These are phyloP conservation scores for Heliconius ethilla DNA, from an alignment of 2,888 invertebrate genomes.

Conservation along the genomic window DNA sequence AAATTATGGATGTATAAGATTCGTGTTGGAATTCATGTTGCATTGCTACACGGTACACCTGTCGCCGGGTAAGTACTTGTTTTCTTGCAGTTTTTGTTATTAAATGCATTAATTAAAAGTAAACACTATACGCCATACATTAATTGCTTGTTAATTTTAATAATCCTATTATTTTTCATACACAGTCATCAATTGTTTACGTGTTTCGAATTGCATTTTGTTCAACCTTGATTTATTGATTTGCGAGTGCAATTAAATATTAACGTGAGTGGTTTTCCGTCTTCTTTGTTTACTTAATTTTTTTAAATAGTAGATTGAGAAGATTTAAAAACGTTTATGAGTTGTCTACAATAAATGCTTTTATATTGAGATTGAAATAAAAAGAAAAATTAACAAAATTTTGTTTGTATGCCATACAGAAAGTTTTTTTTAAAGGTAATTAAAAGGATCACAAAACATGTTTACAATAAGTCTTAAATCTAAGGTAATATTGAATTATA, in stretches of 20 bases:
- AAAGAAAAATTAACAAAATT: not conserved
- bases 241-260: slow-evolving; percentile 46
- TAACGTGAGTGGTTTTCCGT: slow-evolving; percentile 18
- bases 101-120: not conserved
- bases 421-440: too few relatives aligned
- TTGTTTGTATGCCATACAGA: not conserved
- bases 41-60: slow-evolving; percentile 55
- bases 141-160: not conserved
- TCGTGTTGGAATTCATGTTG: slow-evolving; percentile 48
- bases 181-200: slow-evolving; percentile 9
- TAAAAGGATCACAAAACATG: too few relatives aligned
- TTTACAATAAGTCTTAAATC: too few relatives aligned
- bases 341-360: too few relatives aligned
- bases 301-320: not conserved
- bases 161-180: not conserved
- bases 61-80: slow-evolving; percentile 71
- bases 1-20: slow-evolving; percentile 33
- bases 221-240: slow-evolving; percentile 67
- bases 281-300: slow-evolving; percentile 35
- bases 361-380: not conserved
- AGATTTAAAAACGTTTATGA: not conserved
- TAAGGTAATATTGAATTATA: not conserved
- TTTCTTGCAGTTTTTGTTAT: slow-evolving; percentile 39
- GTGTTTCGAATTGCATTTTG: slow-evolving; percentile 60
- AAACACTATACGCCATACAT: not conserved